A percentile compares a stretch with the other conserved stretches of the same genome.
Conservation (phyloP, 2,113 vertebrate species). For the Nothocercus julius region DNA sequence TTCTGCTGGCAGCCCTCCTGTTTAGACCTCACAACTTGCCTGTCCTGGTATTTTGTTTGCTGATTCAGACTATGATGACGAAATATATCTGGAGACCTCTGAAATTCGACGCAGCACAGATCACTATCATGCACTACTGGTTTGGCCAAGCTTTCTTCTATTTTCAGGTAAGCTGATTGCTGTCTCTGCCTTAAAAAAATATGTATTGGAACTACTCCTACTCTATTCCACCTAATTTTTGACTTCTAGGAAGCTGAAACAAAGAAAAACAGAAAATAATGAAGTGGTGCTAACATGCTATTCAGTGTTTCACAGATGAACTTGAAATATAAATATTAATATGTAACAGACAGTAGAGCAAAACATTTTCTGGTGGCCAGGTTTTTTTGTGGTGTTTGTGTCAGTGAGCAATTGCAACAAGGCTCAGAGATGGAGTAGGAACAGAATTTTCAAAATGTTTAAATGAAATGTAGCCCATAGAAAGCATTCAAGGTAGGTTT, state of each 20-base stretch:
- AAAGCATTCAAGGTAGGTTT: neutral
- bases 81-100: slow-evolving; percentile 90
- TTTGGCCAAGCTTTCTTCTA: slow-evolving; percentile 98
- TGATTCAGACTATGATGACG: slow-evolving; percentile 87
- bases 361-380: neutral
- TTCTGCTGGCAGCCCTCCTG: slow-evolving; percentile 88
- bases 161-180: slow-evolving; percentile 88
- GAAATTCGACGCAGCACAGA: slow-evolving; percentile 85
- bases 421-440: neutral
- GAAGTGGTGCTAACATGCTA: neutral
- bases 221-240: neutral
- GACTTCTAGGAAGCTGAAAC: neutral
- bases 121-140: slow-evolving; percentile 96
- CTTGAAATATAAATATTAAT: neutral
- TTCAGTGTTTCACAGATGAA: neutral
- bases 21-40: slow-evolving; percentile 93
- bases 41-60: slow-evolving; percentile 86
- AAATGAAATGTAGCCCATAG: neutral
- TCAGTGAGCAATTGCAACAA: neutral
- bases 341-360: neutral
- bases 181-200: neutral
- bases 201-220: neutral
- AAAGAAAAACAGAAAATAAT: neutral
- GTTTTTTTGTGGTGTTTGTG: neutral
- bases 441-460: neutral